phyloP scores from a whole-genome alignment of 2,797 vertebrate genomes.

The Scarus forsteni region DNA sequence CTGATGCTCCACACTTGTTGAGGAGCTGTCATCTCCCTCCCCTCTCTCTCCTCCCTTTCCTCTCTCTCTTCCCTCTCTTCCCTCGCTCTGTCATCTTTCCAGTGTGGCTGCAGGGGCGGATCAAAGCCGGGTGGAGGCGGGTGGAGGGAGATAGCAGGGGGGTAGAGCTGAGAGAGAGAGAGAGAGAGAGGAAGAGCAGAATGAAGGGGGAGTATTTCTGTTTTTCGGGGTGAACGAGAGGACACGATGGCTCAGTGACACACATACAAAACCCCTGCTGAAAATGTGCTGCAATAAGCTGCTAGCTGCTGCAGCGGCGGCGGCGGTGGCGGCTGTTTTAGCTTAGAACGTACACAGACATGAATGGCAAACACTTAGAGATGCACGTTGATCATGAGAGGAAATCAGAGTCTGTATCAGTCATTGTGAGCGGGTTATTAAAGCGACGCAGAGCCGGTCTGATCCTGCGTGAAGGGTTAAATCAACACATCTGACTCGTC shows the following conservation, averaged over 20 bases:
- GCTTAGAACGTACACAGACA: background rate
- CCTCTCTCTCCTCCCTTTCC: constrained; percentile 36
- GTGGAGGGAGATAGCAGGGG: constrained; percentile 55
- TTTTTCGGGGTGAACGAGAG: constrained; percentile 85
- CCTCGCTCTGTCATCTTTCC: constrained; percentile 76
- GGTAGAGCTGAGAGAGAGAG: constrained; percentile 21
- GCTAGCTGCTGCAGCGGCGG: constrained; percentile 23
- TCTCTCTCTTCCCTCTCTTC: constrained; percentile 49
- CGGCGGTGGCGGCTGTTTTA: too few species aligned
- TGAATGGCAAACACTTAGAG: background rate
- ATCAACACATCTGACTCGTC: background rate
- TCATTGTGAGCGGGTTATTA: constrained; percentile 2
- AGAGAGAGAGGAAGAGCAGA: constrained; percentile 42
- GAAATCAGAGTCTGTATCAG: background rate
- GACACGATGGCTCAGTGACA: constrained; percentile 80
- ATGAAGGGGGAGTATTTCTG: constrained; percentile 68
- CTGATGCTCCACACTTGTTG: constrained; percentile 74
- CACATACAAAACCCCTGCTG: constrained; percentile 67
- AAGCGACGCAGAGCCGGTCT: background rate
- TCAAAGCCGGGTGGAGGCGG: constrained; percentile 79
- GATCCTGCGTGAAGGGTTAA: constrained; percentile 22
- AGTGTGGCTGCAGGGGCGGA: constrained; percentile 82
- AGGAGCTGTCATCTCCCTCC: constrained; percentile 81
- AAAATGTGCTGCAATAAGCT: constrained; percentile 24
- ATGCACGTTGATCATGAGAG: background rate